A percentile compares a stretch with the other conserved stretches of the same genome.
Evolutionary conservation across 2,888 invertebrate genomes (phyloP).

Genomic region (Diabrotica balteata): DNA sequence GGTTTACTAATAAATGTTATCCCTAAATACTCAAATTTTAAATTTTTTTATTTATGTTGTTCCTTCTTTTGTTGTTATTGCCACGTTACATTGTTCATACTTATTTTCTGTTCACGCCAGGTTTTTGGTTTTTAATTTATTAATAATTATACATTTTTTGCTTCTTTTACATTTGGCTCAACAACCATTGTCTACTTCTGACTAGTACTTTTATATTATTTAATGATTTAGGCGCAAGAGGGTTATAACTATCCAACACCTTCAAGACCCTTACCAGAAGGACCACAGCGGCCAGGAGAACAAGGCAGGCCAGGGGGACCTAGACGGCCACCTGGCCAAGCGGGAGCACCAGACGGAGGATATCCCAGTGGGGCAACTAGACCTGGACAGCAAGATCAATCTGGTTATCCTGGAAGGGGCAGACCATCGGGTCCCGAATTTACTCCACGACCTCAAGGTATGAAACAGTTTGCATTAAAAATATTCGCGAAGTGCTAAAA

Average conservation of each 20-base stretch:
- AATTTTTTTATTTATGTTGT: too few species aligned
- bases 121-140: too few species aligned
- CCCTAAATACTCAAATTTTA: too few species aligned
- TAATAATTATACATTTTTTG: too few species aligned
- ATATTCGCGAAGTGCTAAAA: too few species aligned
- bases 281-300: conserved; percentile 10
- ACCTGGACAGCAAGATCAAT: conserved; percentile 37
- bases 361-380: conserved; percentile 5
- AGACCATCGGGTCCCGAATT: conserved; percentile 39
- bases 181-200: too few species aligned
- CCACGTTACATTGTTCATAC: too few species aligned
- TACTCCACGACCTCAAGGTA: conserved; percentile 35
- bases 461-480: not conserved
- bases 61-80: too few species aligned
- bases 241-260: conserved; percentile 81
- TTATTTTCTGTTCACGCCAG: too few species aligned
- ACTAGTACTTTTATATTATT: not conserved
- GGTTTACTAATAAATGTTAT: too few species aligned
- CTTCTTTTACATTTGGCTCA: too few species aligned
- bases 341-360: conserved; percentile 47
- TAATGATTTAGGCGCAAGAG: conserved; percentile 67
- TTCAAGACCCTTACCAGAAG: conserved; percentile 64
- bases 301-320: conserved; percentile 25
- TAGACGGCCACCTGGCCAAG: conserved; percentile 17
- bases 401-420: conserved; percentile 51